Evolutionary conservation across 2,888 invertebrate species (phyloP).

Genomic region (Heliconius ethilla): DNA sequence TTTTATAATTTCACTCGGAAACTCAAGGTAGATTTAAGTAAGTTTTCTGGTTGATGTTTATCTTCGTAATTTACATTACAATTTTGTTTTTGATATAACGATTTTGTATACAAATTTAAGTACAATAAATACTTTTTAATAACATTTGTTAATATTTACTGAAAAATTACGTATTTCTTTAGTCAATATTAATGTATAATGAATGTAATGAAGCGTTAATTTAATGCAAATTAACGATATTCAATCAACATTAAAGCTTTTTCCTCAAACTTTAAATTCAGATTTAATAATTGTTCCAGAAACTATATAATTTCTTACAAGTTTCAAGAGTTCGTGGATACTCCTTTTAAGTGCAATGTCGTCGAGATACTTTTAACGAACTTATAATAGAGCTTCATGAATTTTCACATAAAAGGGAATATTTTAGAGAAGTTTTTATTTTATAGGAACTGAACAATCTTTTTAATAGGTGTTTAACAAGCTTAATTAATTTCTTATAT

Average conservation of each 20-base stretch:
- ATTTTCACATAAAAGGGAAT: conserved; percentile 22
- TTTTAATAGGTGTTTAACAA: conserved; percentile 18
- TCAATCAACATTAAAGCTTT: conserved; percentile 14
- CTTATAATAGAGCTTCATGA: conserved; percentile 28
- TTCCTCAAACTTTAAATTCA: conserved; percentile 9
- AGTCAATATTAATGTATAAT: too few species aligned
- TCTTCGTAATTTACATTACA: conserved; percentile 29
- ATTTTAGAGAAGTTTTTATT: conserved; percentile 28
- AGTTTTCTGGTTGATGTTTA: conserved; percentile 53
- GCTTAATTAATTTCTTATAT: not conserved
- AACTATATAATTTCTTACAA: conserved; percentile 30
- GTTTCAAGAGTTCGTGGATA: conserved; percentile 21
- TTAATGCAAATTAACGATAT: not conserved
- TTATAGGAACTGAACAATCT: conserved; percentile 20
- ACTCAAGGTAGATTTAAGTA: conserved; percentile 64
- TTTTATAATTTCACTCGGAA: conserved; percentile 60
- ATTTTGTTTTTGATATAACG: not conserved
- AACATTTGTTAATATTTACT: too few species aligned
- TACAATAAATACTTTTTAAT: not conserved
- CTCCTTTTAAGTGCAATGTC: conserved; percentile 26
- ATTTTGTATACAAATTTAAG: not conserved
- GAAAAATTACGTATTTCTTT: too few species aligned
- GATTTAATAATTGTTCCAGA: conserved; percentile 26
- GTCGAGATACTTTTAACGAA: conserved; percentile 28
- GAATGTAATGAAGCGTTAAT: too few species aligned